phyloP scores from a whole-genome alignment of 2,797 vertebrate species.

The Melanitta fusca region DNA sequence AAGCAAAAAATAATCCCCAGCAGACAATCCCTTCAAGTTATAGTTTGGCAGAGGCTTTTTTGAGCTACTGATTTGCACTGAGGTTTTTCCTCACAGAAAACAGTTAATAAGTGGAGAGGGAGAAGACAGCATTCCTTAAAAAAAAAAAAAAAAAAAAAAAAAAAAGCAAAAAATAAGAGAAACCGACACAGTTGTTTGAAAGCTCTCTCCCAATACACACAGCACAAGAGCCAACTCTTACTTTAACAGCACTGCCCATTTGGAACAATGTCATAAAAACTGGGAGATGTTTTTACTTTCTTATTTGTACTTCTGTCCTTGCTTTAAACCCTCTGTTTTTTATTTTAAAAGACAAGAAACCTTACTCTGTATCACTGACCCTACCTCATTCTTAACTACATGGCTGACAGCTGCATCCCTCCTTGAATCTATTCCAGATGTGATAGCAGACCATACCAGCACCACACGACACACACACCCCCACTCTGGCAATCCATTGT shows the following conservation, averaged over 20 bases:
- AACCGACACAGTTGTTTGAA: background rate
- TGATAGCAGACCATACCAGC: background rate
- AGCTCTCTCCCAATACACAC: background rate
- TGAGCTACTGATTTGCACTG: background rate
- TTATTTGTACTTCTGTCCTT: background rate
- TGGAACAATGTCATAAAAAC: background rate
- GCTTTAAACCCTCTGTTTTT: background rate
- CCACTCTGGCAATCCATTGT: background rate
- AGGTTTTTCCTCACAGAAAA: background rate
- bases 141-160: background rate
- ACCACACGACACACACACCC: background rate
- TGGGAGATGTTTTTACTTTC: background rate
- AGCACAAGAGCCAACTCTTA: background rate
- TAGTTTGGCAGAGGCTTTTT: background rate
- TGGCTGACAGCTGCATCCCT: background rate
- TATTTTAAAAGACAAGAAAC: background rate
- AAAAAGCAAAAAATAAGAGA: too few species aligned
- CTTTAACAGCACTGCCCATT: constrained; percentile 2
- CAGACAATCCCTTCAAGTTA: background rate
- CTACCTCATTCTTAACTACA: background rate
- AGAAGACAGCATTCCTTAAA: background rate
- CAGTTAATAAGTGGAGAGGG: background rate
- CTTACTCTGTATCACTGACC: background rate
- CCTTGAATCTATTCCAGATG: background rate
- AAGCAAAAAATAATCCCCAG: background rate